phyloP scores from a whole-genome alignment of 2,113 vertebrate species.

The Rana temporaria region DNA sequence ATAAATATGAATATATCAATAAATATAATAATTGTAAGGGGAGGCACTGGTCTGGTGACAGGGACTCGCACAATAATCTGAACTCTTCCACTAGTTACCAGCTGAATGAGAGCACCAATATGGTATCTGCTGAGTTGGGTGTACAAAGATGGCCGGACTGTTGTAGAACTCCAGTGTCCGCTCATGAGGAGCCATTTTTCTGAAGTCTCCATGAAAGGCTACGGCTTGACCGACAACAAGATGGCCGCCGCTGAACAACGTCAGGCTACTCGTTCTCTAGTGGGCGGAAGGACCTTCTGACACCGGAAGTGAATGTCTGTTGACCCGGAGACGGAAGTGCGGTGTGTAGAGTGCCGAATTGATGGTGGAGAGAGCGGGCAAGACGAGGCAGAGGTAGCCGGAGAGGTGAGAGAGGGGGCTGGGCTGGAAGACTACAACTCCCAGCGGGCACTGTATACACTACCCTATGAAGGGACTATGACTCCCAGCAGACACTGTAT shows the following conservation, averaged over 20 bases:
- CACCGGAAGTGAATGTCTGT: background rate
- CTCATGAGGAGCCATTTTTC: background rate
- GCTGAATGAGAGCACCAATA: no score
- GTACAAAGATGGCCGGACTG: no score
- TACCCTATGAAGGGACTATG: background rate
- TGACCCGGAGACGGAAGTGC: conserved; percentile 33
- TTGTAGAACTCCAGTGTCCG: no score
- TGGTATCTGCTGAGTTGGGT: no score
- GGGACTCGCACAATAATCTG: no score
- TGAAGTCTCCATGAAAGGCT: background rate
- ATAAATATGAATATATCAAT: no score
- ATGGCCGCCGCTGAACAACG: background rate
- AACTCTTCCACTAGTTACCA: no score
- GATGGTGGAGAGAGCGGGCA: conserved; percentile 7
- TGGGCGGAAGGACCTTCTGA: background rate
- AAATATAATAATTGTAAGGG: no score
- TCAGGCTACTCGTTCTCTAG: background rate
- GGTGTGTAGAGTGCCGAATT: background rate
- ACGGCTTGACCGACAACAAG: background rate
- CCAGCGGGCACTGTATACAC: no score
- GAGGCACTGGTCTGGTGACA: no score
- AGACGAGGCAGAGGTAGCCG: background rate
- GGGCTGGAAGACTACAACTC: no score
- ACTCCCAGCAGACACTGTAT: background rate
- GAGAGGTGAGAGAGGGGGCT: conserved; percentile 3